Evolutionary conservation across 1,140 invertebrate genomes (phyloP), one percentile per base, ranked within the genome.

Genomic region (Belonocnema kinseyi): DNA sequence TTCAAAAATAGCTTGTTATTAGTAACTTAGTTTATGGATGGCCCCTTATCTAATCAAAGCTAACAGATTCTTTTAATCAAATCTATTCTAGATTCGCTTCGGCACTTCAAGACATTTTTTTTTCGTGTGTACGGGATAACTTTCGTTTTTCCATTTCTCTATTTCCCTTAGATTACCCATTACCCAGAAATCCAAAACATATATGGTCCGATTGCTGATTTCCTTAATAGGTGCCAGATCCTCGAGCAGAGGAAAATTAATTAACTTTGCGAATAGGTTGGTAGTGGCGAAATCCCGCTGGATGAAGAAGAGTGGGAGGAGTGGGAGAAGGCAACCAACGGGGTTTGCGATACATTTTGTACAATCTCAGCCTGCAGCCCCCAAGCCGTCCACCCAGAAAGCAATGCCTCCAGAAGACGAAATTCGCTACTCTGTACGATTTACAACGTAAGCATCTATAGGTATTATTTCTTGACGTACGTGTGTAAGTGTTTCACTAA

Each of bases 291-390:
- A 88, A 95, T 96, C 52, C 94, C 95, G 0, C 92, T 95, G 5
- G 93, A 96, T 66, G 96, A 97, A 76, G 95, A 96, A 0, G 95
- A 96, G 80, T 96, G 94, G 94, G 94, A 95, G 78, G 95, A 96
- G 53, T 88, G 91, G 71, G 90, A 92, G 10, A 88, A 85, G 66
- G 82, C 92, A 7, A 91, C 92, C 21, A 92, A 93, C 78, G 91
- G 80, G 73, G 85, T 86, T 70, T 88, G 85, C 50, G 85, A 88
- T 71, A 76, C 79, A 14, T 84, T 87, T 76, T 85, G 82, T 17
- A 84, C 77, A 21, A 86, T 87, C 8, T 83, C 82, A n/a, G 81
- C 87, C 11, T 85, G 87, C 72, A 88, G 85, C 73, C 85, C 86
- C 3, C 86, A 87, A 75, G 77, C 84, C 3, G 82, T 87, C 50